Evolutionary conservation across 2,888 invertebrate species (phyloP), one percentile per base, ranked within the genome.

Genomic region (Cartodere bifasciata): DNA sequence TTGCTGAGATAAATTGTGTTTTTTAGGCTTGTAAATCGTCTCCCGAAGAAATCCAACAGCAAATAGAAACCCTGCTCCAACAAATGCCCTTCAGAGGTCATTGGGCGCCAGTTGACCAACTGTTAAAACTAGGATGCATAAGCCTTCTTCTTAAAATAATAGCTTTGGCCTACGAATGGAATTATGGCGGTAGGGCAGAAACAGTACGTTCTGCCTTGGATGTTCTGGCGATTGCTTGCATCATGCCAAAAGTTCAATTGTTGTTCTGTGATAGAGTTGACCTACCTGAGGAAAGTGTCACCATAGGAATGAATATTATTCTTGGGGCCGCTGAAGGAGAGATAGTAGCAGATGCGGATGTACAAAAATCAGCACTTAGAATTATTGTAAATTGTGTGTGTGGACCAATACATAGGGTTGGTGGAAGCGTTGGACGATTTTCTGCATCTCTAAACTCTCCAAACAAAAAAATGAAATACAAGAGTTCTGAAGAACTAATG

Each of bases 361-460:
- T 94, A 0, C 86, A 92, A 58, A 82, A 85, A 47, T 80, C 91
- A 0, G 92, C 95, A 0, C 64, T 97, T 2, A 75, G 83, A 43
- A 85, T 91, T 12, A 70, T 97, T 33, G 85, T 90, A 30, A 92
- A 92, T 60, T 92, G 91, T 58, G 87, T 94, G 2, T 92, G 91
- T 62, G 87, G 88, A 2, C 92, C 92, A 1, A 74, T 84, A 7
- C 75, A 79, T 39, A 68, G 84, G 58, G 84, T 68, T 55, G 55
- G 70, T 29, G 68, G 67, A 9, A 60, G 53, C 21, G 52, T 67
- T 9, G 63, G 62, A 2, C 55, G 68, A 39, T 68, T 62, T 43
- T 64, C 67, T 2, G 56, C 42, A 9, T 50, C 50, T 2, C 44
- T 41, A 4, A 47, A 42, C 60, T 76, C n/a, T 54, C 67, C 40